Evolutionary conservation across 1,140 invertebrate species (phyloP).

Genomic region (Orchestia grillus): DNA sequence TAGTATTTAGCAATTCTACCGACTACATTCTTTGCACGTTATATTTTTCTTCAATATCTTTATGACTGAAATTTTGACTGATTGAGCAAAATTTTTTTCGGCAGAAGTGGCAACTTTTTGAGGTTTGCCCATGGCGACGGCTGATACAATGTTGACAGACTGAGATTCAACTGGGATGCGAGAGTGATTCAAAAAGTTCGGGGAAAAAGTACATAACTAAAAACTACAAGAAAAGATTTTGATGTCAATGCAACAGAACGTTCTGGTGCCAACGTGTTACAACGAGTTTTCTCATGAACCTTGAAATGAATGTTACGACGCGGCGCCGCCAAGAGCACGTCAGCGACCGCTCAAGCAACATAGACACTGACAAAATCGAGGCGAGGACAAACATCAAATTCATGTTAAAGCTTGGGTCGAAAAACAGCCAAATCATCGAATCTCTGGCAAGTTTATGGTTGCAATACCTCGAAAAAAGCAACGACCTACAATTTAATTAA

Average conservation of each 20-base stretch:
- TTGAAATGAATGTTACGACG: constrained; percentile 37
- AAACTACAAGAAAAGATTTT: constrained; percentile 7
- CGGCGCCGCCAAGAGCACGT: not conserved
- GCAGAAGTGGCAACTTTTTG: too few relatives aligned
- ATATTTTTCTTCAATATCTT: too few relatives aligned
- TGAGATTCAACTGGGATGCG: too few relatives aligned
- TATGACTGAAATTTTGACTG: too few relatives aligned
- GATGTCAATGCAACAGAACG: constrained; percentile 45
- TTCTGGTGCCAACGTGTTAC: too few relatives aligned
- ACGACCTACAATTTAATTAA: not conserved
- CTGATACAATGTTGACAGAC: too few relatives aligned
- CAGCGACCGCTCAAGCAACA: constrained; percentile 43
- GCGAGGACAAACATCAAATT: constrained; percentile 13
- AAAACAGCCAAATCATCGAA: not conserved
- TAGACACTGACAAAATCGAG: constrained; percentile 6
- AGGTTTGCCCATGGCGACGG: too few relatives aligned
- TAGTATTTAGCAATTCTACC: too few relatives aligned
- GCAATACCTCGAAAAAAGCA: not conserved
- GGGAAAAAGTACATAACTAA: too few relatives aligned
- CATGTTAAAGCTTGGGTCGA: not conserved
- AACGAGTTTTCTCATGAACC: constrained; percentile 51
- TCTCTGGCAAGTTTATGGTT: not conserved
- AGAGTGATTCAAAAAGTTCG: too few relatives aligned
- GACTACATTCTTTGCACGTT: too few relatives aligned
- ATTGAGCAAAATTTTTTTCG: too few relatives aligned